Evolutionary conservation across 2,888 invertebrate species (phyloP).

Genomic region (Dexiosoma caninum): DNA sequence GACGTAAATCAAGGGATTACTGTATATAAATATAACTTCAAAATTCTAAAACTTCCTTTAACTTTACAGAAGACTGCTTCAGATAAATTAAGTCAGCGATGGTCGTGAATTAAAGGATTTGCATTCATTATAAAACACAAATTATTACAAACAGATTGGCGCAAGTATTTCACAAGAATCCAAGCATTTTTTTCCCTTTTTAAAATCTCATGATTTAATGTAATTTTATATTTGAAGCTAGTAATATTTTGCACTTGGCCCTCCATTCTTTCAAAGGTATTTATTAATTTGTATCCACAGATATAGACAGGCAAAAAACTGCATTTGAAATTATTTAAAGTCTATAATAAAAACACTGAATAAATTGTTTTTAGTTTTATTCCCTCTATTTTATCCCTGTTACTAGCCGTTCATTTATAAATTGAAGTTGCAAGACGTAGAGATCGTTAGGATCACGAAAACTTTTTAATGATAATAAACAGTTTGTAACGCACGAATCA

Average conservation of each 20-base stretch:
- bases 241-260: neutral
- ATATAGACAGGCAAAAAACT: neutral
- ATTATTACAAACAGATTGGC: no score
- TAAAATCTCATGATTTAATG: neutral
- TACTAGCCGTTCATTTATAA: conserved; percentile 48
- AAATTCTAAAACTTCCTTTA: no score
- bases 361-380: conserved; percentile 23
- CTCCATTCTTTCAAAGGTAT: neutral
- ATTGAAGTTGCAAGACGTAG: conserved; percentile 70
- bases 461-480: conserved; percentile 78
- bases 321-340: conserved; percentile 30
- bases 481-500: conserved; percentile 69
- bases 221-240: neutral
- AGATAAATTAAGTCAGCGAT: no score
- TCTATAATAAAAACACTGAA: conserved; percentile 42
- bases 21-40: no score
- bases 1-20: no score
- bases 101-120: no score
- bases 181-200: neutral
- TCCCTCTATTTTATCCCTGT: neutral
- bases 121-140: no score
- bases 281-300: conserved; percentile 7
- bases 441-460: conserved; percentile 78
- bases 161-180: no score
- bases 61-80: no score